These are phyloP conservation scores for Leucoptera coffeella DNA, from an alignment of 2,888 invertebrate genomes.

Conservation along the genomic window DNA sequence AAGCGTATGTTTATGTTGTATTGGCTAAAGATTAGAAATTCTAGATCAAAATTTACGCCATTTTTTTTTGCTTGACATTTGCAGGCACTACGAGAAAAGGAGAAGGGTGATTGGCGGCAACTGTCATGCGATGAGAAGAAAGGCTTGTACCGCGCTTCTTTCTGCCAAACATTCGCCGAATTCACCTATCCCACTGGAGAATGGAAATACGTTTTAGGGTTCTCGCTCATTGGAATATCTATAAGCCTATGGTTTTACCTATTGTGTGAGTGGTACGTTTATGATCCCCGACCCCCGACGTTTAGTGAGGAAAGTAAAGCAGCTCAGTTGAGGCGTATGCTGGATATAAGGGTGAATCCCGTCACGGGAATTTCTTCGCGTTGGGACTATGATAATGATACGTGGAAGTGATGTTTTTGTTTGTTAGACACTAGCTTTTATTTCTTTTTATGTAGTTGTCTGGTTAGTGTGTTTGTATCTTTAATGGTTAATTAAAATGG, in stretches of 20 bases:
- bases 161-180: conserved; percentile 90
- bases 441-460: too few relatives aligned
- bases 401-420: conserved; percentile 60
- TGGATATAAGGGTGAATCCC: conserved; percentile 67
- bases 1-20: too few relatives aligned
- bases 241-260: conserved; percentile 30
- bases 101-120: conserved; percentile 90
- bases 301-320: conserved; percentile 61
- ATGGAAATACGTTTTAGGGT: conserved; percentile 74
- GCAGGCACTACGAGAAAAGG: conserved; percentile 80
- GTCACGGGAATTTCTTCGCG: conserved; percentile 73
- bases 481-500: not conserved
- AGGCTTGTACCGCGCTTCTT: conserved; percentile 84
- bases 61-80: too few relatives aligned
- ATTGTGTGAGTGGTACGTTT: too few relatives aligned
- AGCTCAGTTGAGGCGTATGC: conserved; percentile 70
- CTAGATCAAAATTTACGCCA: too few relatives aligned
- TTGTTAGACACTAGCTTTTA: too few relatives aligned
- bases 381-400: conserved; percentile 81
- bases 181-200: conserved; percentile 75
- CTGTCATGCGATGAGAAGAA: conserved; percentile 91
- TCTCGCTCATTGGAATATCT: too few relatives aligned
- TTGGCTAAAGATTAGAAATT: too few relatives aligned
- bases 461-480: too few relatives aligned
- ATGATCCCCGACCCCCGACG: conserved; percentile 56